Percentiles rank a stretch among this genome's conserved stretches.
Conservation (phyloP, 2,797 vertebrate genomes). For the Masticophis lateralis region DNA sequence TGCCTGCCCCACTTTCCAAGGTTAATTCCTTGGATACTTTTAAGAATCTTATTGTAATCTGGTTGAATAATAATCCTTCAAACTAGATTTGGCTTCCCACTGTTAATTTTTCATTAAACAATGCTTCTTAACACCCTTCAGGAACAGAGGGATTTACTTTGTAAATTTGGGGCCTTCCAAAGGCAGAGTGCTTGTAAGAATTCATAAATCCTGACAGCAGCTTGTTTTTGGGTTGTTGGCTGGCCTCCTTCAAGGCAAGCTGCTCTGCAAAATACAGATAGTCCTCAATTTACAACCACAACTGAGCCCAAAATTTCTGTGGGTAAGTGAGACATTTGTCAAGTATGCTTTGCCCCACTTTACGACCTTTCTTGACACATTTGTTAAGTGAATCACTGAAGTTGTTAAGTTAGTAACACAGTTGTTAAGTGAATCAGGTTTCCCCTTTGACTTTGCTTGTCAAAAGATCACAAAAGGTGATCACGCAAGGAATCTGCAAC, state of each 20-base stretch:
- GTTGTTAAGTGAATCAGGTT: neutral
- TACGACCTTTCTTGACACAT: neutral
- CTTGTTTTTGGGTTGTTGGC: neutral
- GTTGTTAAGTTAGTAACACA: neutral
- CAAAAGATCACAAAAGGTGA: neutral
- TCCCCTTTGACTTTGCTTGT: neutral
- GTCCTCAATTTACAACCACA: neutral
- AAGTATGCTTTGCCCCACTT: neutral
- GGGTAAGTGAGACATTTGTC: neutral
- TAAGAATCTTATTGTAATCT: conserved; percentile 35
- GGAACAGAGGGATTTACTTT: conserved; percentile 8
- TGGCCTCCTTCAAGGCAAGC: neutral
- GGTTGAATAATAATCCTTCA: conserved; percentile 31
- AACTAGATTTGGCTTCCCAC: conserved; percentile 21
- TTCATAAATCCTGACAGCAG: no score
- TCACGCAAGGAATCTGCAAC: neutral
- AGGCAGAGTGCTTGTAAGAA: neutral
- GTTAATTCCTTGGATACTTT: conserved; percentile 9
- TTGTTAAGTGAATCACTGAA: neutral
- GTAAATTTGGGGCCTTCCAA: neutral
- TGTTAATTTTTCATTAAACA: conserved; percentile 32
- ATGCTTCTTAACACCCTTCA: neutral
- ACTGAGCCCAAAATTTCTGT: neutral
- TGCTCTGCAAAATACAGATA: neutral
- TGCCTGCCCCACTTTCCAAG: conserved; percentile 29